Evolutionary conservation across 2,113 vertebrate genomes (phyloP).

Genomic region (Tragelaphus imberbis): DNA sequence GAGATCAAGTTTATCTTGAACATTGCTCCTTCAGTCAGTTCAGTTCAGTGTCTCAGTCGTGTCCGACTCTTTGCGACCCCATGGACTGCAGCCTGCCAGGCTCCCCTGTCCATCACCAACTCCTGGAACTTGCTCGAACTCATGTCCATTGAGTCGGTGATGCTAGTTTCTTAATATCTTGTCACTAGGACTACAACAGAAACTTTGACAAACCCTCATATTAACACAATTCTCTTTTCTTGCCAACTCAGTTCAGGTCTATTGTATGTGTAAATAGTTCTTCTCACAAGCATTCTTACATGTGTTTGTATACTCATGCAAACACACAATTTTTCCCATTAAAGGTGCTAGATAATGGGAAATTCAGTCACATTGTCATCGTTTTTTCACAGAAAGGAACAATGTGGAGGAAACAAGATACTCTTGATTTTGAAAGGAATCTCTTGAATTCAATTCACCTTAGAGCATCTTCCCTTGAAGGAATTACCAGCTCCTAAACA

Average conservation of each 20-base stretch:
- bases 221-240: not conserved
- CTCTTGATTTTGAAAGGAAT: conserved; percentile 43
- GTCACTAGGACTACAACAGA: not conserved
- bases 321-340: not conserved
- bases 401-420: conserved; percentile 24
- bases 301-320: not conserved
- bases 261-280: not conserved
- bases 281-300: not conserved
- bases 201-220: not conserved
- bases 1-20: not conserved
- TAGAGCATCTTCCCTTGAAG: not conserved
- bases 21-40: not conserved
- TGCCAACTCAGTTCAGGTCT: conserved; percentile 21
- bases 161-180: not conserved
- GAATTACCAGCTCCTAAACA: conserved; percentile 1
- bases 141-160: not conserved
- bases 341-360: conserved; percentile 31
- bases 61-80: not conserved
- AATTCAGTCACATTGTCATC: conserved; percentile 10
- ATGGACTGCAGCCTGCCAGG: fast-evolving
- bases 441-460: not conserved
- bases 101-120: not conserved
- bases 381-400: conserved; percentile 43
- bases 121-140: not conserved
- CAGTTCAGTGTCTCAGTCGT: not conserved